Percentiles rank a stretch among this genome's conserved stretches.
Evolutionary conservation across 2,888 invertebrate genomes (phyloP).

Genomic region (Lasioglossum villosulum): DNA sequence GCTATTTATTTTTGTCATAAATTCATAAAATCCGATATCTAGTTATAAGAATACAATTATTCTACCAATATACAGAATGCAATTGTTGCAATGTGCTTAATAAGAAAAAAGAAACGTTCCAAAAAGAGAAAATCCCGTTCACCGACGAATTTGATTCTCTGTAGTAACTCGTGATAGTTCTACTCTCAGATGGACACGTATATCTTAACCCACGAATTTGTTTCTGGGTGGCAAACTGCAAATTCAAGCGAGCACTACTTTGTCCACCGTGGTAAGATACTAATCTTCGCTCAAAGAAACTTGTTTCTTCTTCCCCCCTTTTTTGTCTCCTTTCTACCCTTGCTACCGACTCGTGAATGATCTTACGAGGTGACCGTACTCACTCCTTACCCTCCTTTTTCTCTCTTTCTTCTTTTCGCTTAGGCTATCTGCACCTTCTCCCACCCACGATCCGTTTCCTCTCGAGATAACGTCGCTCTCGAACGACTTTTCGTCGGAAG

Average conservation of each 20-base stretch:
- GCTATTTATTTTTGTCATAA: too few species aligned
- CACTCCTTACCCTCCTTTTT: not conserved
- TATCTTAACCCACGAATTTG: not conserved
- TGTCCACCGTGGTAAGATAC: constrained; percentile 55
- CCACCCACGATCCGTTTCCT: not conserved
- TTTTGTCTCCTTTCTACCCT: not conserved
- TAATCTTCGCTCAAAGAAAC: constrained; percentile 62
- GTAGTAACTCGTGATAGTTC: too few species aligned
- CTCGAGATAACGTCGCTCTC: constrained; percentile 37
- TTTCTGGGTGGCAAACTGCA: not conserved
- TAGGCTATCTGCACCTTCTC: not conserved
- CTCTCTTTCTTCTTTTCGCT: not conserved
- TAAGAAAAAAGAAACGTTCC: too few species aligned
- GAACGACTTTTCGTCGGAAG: constrained; percentile 32
- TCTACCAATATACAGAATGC: too few species aligned
- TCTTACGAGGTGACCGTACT: constrained; percentile 55
- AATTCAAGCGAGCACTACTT: not conserved
- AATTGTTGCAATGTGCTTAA: too few species aligned
- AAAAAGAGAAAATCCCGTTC: too few species aligned
- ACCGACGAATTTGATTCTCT: too few species aligned
- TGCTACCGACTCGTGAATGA: constrained; percentile 48
- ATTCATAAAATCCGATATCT: too few species aligned
- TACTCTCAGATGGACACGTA: too few species aligned
- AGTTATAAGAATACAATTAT: too few species aligned
- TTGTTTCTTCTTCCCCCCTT: constrained; percentile 48